Base-by-base conservation (phyloP, 2,888 invertebrate species). In the Mallateleia sp. region DNA sequence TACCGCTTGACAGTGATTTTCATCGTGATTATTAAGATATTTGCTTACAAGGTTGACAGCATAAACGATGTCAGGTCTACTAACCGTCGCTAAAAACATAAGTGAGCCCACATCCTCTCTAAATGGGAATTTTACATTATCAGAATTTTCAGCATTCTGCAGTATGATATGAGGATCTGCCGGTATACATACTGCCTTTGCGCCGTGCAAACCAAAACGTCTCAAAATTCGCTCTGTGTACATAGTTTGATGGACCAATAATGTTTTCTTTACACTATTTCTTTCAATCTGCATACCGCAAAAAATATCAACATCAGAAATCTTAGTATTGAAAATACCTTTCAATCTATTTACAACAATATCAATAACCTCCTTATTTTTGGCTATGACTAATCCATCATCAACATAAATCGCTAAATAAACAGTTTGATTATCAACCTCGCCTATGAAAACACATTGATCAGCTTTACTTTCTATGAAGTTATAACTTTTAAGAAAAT, bases 401-500 rank as follows among this genome's bases (percentile, higher is more conserved):
- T 88, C 87, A 20, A 89, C 87, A 28, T 74, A 86, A 25, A 88
- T 56, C 0, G 82, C 84, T 9, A 89, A 56, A 58, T 85, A 66
- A 11, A 88, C 58, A 18, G 22, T 62, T 18, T 38, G 11, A 25
- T 52, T 66, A 28, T 75, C 45, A 5, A 60, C 58, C 24, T 42
- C 14, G 20, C 77, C 71, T 15, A 58, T 52, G 62, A 87, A 91
- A 22, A 92, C 47, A 67, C 91, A 91, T 24, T 87, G 72, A 32
- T 92, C 91, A 8, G 81, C 85, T 15, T 85, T 45, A 66, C 84
- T 88, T 22, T 89, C 79, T 25, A 80, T 56, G 32, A 91, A 85
- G n/a, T 85, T 82, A 34, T 85, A 82, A 25, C 83, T 85, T 7
- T 79, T 69, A 11, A 91, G 52, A 22, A 89, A 90, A 42, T 78